Evolutionary conservation across 2,797 vertebrate species (phyloP).

Genomic region (Diceros bicornis): DNA sequence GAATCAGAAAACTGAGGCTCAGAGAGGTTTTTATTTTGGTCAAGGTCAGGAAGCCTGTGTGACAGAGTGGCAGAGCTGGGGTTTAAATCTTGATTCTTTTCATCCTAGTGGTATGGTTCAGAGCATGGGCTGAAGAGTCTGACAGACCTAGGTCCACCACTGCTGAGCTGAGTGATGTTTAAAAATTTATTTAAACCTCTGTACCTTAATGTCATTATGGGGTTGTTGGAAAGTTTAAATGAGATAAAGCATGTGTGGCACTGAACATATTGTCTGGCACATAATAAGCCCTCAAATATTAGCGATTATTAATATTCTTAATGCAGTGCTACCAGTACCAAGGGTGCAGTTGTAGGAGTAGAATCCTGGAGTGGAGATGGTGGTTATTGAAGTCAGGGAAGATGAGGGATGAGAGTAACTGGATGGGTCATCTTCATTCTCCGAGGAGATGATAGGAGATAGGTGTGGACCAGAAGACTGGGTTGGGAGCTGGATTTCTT

Average conservation of each 20-base stretch:
- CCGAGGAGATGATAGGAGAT: background rate
- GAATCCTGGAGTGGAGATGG: background rate
- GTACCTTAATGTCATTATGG: background rate
- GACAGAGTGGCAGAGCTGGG: background rate
- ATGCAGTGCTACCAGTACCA: background rate
- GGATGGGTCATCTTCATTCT: background rate
- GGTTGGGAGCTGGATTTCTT: background rate
- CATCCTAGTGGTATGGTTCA: background rate
- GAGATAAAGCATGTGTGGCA: background rate
- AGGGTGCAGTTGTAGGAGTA: background rate
- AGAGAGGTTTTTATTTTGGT: slow-evolving; percentile 45
- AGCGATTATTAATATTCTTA: background rate
- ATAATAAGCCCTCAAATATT: background rate
- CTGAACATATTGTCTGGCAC: background rate
- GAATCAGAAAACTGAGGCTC: background rate
- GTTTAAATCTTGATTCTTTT: slow-evolving; percentile 45
- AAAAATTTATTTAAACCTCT: slow-evolving; percentile 12
- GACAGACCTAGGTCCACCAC: background rate
- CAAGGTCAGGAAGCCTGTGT: background rate
- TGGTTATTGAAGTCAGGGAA: background rate
- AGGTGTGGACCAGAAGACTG: background rate
- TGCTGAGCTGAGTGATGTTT: background rate
- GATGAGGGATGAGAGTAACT: background rate
- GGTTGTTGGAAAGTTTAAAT: background rate
- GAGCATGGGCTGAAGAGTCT: background rate